Conservation (phyloP, 2,797 vertebrate species). For the Gallinago solitaria region DNA sequence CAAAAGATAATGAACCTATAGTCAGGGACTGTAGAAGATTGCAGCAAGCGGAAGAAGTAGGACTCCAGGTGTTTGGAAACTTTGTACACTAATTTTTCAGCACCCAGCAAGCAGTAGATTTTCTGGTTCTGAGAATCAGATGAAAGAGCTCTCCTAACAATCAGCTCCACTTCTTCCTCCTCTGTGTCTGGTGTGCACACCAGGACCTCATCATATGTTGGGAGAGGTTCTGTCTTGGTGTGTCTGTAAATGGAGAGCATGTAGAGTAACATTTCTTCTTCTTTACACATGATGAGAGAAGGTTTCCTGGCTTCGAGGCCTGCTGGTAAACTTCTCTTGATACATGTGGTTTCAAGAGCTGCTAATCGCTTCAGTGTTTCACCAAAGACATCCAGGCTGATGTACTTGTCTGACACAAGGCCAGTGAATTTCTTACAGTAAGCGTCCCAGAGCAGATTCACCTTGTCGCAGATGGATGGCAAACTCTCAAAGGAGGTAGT, state of each 20-base stretch:
- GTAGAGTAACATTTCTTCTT: conserved; percentile 71
- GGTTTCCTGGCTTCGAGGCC: conserved; percentile 75
- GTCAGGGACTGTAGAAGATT: conserved; percentile 24
- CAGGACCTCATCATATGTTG: conserved; percentile 79
- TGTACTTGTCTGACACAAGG: conserved; percentile 55
- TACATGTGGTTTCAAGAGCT: conserved; percentile 47
- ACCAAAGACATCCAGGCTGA: conserved; percentile 74
- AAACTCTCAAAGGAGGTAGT: background rate
- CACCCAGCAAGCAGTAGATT: conserved; percentile 78
- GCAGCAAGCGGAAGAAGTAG: conserved; percentile 71
- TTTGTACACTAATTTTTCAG: conserved; percentile 79
- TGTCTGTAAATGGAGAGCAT: conserved; percentile 72
- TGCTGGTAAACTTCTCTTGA: conserved; percentile 68
- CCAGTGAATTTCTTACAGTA: conserved; percentile 70
- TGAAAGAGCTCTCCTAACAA: conserved; percentile 77
- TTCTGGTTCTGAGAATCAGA: conserved; percentile 48
- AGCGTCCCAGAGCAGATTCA: conserved; percentile 64
- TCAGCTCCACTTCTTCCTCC: conserved; percentile 80
- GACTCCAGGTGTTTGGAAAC: conserved; percentile 76
- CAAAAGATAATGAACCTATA: conserved; percentile 79
- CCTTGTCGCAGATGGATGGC: conserved; percentile 1
- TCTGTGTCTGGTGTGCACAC: conserved; percentile 79
- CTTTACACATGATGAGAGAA: conserved; percentile 78
- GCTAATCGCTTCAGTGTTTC: conserved; percentile 73
- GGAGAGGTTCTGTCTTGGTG: conserved; percentile 73